Conservation (phyloP, 2,797 vertebrate species). For the Borostomias antarcticus region DNA sequence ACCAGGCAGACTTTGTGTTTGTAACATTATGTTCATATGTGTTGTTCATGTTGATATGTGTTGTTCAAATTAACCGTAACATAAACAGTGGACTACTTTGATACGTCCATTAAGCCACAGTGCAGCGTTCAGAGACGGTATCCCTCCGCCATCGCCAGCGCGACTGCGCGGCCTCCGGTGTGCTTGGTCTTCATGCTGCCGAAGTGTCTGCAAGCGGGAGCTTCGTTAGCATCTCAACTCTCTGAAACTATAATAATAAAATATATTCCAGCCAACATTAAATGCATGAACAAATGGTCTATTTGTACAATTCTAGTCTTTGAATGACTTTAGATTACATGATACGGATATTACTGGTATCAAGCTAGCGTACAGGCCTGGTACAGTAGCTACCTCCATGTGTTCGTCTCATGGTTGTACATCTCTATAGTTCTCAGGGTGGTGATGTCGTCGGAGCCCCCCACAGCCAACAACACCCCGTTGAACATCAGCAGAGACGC, state of each 20-base stretch:
- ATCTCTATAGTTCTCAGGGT: constrained; percentile 67
- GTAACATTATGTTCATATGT: too few relatives aligned
- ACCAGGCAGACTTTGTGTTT: too few relatives aligned
- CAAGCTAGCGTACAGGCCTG: too few relatives aligned
- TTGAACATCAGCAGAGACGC: constrained; percentile 66
- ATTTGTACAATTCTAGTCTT: background rate
- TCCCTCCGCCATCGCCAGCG: constrained; percentile 44
- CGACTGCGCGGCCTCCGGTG: constrained; percentile 66
- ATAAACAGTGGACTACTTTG: too few relatives aligned
- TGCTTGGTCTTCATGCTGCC: constrained; percentile 73
- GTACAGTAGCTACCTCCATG: constrained; percentile 59
- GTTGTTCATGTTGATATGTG: too few relatives aligned
- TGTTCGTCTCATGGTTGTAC: constrained; percentile 66
- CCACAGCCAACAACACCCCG: constrained; percentile 62
- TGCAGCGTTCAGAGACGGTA: constrained; percentile 2
- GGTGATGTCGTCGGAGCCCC: constrained; percentile 66
- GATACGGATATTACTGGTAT: too few relatives aligned
- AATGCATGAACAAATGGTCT: too few relatives aligned
- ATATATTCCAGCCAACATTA: background rate
- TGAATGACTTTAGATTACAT: too few relatives aligned
- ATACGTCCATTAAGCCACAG: background rate
- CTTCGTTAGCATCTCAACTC: background rate
- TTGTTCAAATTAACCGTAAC: too few relatives aligned
- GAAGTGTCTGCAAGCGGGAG: constrained; percentile 70
- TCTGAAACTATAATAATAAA: background rate